A percentile compares a stretch with the other conserved stretches of the same genome.
These are phyloP conservation scores for Bambusicola thoracicus DNA, from an alignment of 2,113 vertebrate species.

Conservation along the genomic window DNA sequence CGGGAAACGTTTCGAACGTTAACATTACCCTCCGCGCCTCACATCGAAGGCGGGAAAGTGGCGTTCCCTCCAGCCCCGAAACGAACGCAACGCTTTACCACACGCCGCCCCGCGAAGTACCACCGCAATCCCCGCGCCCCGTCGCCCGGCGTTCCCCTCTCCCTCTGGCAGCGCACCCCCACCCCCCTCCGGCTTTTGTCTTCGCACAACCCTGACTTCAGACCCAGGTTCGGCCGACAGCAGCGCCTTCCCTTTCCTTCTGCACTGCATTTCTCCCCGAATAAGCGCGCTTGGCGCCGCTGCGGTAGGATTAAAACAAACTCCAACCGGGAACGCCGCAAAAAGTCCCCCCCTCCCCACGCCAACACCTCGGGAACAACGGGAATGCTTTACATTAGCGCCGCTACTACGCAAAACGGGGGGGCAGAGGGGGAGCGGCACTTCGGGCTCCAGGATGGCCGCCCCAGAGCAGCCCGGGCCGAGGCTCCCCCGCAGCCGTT, in stretches of 20 bases:
- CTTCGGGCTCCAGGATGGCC: background rate
- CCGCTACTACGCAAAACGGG: background rate
- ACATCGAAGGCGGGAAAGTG: background rate
- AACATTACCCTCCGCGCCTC: background rate
- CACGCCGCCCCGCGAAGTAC: no score
- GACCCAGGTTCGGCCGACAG: fast-evolving
- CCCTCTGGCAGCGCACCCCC: background rate
- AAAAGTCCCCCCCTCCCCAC: background rate
- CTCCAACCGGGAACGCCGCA: background rate
- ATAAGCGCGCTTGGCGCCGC: background rate
- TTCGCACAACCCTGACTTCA: background rate
- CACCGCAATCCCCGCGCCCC: background rate
- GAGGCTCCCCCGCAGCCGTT: background rate
- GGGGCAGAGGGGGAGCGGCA: background rate
- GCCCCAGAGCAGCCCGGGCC: no score
- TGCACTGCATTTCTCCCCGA: background rate
- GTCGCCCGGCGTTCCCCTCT: background rate
- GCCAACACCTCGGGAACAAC: fast-evolving
- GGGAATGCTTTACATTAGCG: background rate
- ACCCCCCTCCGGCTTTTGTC: background rate
- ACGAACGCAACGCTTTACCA: background rate
- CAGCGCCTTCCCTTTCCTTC: background rate
- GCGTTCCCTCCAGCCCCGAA: background rate
- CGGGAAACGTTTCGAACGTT: fast-evolving
- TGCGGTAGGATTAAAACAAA: fast-evolving